Evolutionary conservation across 2,888 invertebrate genomes (phyloP), one percentile per base, ranked within the genome.

Genomic region (Meloe dianella): DNA sequence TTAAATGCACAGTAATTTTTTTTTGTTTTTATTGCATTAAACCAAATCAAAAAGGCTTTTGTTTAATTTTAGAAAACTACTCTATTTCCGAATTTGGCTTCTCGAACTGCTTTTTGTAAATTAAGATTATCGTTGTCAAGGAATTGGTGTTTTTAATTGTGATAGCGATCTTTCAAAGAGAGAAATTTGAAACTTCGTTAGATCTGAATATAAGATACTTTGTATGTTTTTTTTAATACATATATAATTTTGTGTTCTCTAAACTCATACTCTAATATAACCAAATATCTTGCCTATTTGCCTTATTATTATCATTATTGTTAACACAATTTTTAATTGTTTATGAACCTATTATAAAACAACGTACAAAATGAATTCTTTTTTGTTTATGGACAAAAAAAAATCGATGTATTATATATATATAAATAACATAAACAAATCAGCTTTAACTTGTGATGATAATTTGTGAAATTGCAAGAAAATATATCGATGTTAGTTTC

Each of bases 401-500:
- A 32, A 41, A 41, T 41, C 41, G 17, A 7, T 17, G 41, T 41
- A 12, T 41, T n/a, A n/a, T n/a, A n/a, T n/a, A n/a, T n/a, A n/a
- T n/a, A n/a, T n/a, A n/a, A n/a, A n/a, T n/a, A n/a, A n/a, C n/a
- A 17, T 41, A 41, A 57, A 57, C 32, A 57, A 57, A 3, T 57
- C 32, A 24, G 22, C 32, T 57, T 57, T 17, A 27, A 57, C 32
- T 27, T 57, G 57, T 24, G 32, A 29, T 57, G n/a, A 57, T 17
- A n/a, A 57, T 32, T 57, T 57, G 57, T 57, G 20, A 57, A 30
- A 9, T 29, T 57, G 20, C 32, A 38, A 60, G 38, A 60, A 60
- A 60, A 30, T 60, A 66, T 72, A 72, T 71, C 72, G 70, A 74
- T 74, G 75, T 75, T 75, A 72, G 71, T 75, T 74, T 75, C 73